Base-by-base conservation (phyloP, 2,113 vertebrate species). In the Corvus moneduloides region DNA sequence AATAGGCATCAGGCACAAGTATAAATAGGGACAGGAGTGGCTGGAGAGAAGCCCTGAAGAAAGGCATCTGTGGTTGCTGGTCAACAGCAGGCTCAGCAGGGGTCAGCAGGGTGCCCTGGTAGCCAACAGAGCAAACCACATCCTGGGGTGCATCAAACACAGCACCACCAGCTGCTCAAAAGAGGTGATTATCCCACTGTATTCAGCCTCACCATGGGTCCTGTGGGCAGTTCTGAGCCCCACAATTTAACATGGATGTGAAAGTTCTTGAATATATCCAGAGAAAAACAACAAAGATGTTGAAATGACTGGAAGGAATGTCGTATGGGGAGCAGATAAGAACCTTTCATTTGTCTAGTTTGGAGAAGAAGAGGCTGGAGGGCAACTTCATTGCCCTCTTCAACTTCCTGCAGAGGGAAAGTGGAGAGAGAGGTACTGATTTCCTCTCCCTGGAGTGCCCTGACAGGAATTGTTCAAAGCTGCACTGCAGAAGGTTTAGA, bases 1-100 rank as follows among this genome's bases (percentile, higher is more conserved):
- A 55, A 33, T 2, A 7, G 22, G 46, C 2, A 13, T 6, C 4
- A 4, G 11, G 8, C 37, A 58, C 9, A 69, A 27, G 23, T 11
- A 51, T 10, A 48, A 43, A n/a, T 1, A 10, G 12, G 23, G 39
- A 15, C 19, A 64, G 20, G 17, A 64, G 27, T 12, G 23, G 5
- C 9, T 43, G 83, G 16, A 18, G 13, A 44, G 1, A n/a, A 74
- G 33, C 43, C 17, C 37, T 46, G 3, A 12, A 48, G 43, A 20
- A 33, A 37, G 30, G 7, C 5, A 8, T 49, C 35, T 55, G 27
- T 8, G 20, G 10, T 8, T 33, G 13, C 39, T 49, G 27, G 30
- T 15, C 2, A 20, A 6, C 16, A 66, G 16, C 43, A 58, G 49
- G 11, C 20, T 63, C 56, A 27, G 3, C 3, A 1, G 1, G 8